These are phyloP conservation scores for Doryteuthis pealeii DNA, from an alignment of 1,140 invertebrate genomes.

Conservation along the genomic window DNA sequence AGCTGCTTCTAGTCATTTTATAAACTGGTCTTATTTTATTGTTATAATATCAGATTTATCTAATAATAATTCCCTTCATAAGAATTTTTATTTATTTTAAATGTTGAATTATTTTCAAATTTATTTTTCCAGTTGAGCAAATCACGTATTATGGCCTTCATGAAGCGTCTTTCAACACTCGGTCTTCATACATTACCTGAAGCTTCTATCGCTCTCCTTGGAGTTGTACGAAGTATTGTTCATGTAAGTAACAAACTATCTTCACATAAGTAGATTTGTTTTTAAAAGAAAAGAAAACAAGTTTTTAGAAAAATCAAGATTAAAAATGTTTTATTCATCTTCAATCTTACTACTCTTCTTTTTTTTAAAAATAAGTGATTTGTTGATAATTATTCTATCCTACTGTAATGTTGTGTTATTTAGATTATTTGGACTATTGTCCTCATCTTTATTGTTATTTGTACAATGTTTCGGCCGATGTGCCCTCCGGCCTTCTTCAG, in stretches of 20 bases:
- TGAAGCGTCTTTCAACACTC: conserved; percentile 76
- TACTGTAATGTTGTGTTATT: too few relatives aligned
- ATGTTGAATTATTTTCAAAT: too few relatives aligned
- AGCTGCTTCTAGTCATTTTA: too few relatives aligned
- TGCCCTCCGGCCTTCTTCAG: too few relatives aligned
- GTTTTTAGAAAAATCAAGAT: neutral
- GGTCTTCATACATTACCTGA: conserved; percentile 73
- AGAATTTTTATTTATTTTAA: too few relatives aligned
- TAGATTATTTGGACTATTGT: too few relatives aligned
- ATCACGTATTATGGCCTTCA: conserved; percentile 77
- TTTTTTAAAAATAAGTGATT: neutral
- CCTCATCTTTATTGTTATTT: too few relatives aligned
- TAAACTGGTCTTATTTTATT: too few relatives aligned
- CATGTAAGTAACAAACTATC: conserved; percentile 68
- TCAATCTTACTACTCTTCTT: neutral
- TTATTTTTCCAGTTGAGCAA: conserved; percentile 66
- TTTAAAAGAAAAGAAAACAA: neutral
- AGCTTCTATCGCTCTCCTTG: conserved; percentile 70
- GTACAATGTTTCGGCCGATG: too few relatives aligned
- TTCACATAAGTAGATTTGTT: too few relatives aligned
- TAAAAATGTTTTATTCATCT: neutral
- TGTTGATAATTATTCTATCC: neutral
- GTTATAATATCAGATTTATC: too few relatives aligned
- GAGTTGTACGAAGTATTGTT: conserved; percentile 71
- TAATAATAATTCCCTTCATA: too few relatives aligned